Base-by-base conservation (phyloP, 1,140 invertebrate genomes). In the Marisa cornuarietis region DNA sequence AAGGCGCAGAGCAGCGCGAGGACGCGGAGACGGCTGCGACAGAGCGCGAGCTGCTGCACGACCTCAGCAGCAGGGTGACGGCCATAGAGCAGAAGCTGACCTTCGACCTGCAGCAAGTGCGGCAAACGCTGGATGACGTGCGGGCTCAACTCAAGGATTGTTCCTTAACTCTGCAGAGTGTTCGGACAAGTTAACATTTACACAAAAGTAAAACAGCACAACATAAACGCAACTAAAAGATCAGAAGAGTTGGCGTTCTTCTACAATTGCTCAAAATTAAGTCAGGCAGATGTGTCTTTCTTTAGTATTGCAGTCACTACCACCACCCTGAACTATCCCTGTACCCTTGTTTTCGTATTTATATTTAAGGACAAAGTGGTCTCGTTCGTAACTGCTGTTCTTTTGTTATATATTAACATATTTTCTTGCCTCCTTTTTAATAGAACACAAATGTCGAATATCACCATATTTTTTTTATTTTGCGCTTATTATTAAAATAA, bases 121-220 rank as follows among this genome's bases (percentile, higher is more conserved):
- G 68, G 49, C 76, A 77, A n/a, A 65, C 65, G 14, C 76, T 77
- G 63, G 76, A 77, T 20, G 63, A 77, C 49, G 24, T 77, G 20
- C 63, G 63, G 20, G 61, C 76, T 5, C 13, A 66, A n/a, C 65
- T 77, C 11, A 65, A 61, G 20, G 73, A 75, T 5, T 2, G 65
- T 22, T 68, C 65, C 13, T 68, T n/a, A 31, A 9, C 65, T 31
- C 4, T n/a, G 22, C n/a, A 68, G 65, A 31, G 6, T 22, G 22
- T 42, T 42, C 31, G 31, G 31, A 42, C 31, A 6, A 42, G 31
- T 42, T 42, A 42, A 42, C 62, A 63, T n/a, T 63, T 3, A 63
- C 2, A 63, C 18, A n/a, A 5, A 63, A 63, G 62, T 20, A n/a
- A 2, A 63, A 63, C n/a, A n/a, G 7, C 18, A 18, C 62, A 63